Conservation (phyloP, 2,797 vertebrate genomes). For the Sarcophilus harrisii region DNA sequence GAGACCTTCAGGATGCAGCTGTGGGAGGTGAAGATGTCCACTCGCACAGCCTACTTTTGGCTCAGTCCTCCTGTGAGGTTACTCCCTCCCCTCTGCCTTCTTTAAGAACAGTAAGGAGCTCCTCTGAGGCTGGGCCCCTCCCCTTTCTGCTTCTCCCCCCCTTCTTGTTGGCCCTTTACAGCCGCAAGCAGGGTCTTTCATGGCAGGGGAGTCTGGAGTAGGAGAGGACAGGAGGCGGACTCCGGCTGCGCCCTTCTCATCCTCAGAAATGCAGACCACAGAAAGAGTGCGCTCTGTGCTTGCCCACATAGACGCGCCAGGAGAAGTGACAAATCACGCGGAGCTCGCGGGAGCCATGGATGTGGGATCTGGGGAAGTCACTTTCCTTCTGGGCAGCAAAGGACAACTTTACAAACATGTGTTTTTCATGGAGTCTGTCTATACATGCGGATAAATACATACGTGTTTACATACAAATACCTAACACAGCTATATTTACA, state of each 20-base stretch:
- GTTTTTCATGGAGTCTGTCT: too few species aligned
- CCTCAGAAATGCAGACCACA: slow-evolving; percentile 6
- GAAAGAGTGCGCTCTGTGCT: neutral
- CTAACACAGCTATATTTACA: neutral
- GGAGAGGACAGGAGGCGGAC: slow-evolving; percentile 1
- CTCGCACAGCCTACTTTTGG: neutral
- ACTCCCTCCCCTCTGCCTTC: neutral
- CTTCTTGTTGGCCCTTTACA: slow-evolving; percentile 25
- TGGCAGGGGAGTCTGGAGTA: slow-evolving; percentile 57
- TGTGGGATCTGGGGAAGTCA: neutral
- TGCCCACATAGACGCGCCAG: neutral
- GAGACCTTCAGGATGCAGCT: neutral
- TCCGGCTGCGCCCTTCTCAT: slow-evolving; percentile 33
- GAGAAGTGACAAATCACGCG: neutral
- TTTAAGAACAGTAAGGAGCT: slow-evolving; percentile 45
- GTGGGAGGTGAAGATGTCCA: neutral
- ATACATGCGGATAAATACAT: neutral
- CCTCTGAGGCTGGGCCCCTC: slow-evolving; percentile 29
- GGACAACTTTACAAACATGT: neutral
- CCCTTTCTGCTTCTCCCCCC: neutral
- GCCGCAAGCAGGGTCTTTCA: slow-evolving; percentile 70
- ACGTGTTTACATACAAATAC: neutral
- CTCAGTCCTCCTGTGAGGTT: neutral
- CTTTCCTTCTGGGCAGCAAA: neutral
- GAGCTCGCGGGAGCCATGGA: neutral